Evolutionary conservation across 2,797 vertebrate genomes (phyloP), one percentile per base, ranked within the genome.

Genomic region (Pseudochromis fuscus): DNA sequence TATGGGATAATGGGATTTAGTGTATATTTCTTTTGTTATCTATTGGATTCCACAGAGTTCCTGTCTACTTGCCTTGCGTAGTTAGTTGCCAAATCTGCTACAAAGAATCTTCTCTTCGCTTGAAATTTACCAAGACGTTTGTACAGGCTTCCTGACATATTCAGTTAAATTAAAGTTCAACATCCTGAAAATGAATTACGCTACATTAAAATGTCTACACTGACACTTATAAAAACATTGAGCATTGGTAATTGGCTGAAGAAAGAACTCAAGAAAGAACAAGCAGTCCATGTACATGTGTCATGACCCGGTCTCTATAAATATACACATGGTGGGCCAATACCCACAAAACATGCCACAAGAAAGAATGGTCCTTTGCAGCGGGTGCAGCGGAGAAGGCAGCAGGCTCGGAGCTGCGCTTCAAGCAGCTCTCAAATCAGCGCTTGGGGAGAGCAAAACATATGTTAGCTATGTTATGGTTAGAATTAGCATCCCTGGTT

Each of bases 401-500:
- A 42, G 83, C 83, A 37, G 87, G 52, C 72, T 69, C 16, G 37
- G 49, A 81, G 84, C 80, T 38, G 58, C 3, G 71, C 88, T 90
- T 63, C 75, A 21, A 87, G 89, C 87, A 75, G 84, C 69, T 85
- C 90, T 91, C 89, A 90, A 93, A 93, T 94, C 93, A 93, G 92
- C 63, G 67, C 89, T 85, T 77, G 81, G 78, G 88, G 81, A 90
- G 88, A 88, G 89, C 89, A 93, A 91, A 94, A 92, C 93, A 94
- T 53, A 94, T 93, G 93, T 92, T 93, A 89, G 90, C 91, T 77
- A 77, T 94, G 93, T 94, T 94, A 91, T 94, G 93, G 91, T 94
- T 94, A 90, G 92, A 92, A 92, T 93, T 92, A 93, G 88, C 88
- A 86, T 91, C 87, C 72, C 83, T 83, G 85, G 88, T 82, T 91